phyloP scores from a whole-genome alignment of 1,140 invertebrate genomes.

The Drosophila setifemur region DNA sequence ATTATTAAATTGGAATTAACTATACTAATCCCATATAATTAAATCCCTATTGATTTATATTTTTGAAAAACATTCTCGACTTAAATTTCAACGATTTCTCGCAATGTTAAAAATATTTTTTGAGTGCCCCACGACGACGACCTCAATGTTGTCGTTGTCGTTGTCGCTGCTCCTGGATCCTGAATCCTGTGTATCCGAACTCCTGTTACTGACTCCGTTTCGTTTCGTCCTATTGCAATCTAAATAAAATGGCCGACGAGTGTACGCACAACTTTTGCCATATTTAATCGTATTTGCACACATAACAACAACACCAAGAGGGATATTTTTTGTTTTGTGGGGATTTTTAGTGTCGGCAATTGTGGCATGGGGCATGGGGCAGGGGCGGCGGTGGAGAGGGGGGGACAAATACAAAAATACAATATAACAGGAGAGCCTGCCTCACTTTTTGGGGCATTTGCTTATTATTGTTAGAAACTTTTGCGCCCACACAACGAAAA shows the following conservation, averaged over 20 bases:
- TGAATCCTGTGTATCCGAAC: no score
- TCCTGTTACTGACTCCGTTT: slow-evolving; percentile 53
- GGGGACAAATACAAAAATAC: no score
- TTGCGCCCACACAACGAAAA: slow-evolving; percentile 60
- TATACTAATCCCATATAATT: no score
- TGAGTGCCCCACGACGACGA: slow-evolving; percentile 43
- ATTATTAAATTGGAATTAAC: no score
- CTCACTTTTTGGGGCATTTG: slow-evolving; percentile 72
- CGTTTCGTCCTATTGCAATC: slow-evolving; percentile 52
- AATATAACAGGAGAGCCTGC: slow-evolving; percentile 25
- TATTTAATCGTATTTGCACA: slow-evolving; percentile 75
- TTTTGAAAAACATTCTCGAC: neutral
- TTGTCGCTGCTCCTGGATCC: slow-evolving; percentile 20
- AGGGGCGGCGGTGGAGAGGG: slow-evolving; percentile 17
- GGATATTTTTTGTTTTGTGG: slow-evolving; percentile 11
- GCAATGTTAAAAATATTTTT: slow-evolving; percentile 44
- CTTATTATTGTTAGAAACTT: slow-evolving; percentile 79
- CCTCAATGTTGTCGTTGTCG: slow-evolving; percentile 54
- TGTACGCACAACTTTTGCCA: slow-evolving; percentile 79
- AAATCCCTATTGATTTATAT: neutral
- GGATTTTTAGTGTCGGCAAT: slow-evolving; percentile 40
- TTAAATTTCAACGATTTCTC: neutral
- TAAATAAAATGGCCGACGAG: slow-evolving; percentile 77
- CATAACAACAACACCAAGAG: slow-evolving; percentile 36
- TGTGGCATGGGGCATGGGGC: no score